Percentiles rank a stretch among this genome's conserved stretches.
Evolutionary conservation across 2,113 vertebrate species (phyloP).

Genomic region (Nestor notabilis): DNA sequence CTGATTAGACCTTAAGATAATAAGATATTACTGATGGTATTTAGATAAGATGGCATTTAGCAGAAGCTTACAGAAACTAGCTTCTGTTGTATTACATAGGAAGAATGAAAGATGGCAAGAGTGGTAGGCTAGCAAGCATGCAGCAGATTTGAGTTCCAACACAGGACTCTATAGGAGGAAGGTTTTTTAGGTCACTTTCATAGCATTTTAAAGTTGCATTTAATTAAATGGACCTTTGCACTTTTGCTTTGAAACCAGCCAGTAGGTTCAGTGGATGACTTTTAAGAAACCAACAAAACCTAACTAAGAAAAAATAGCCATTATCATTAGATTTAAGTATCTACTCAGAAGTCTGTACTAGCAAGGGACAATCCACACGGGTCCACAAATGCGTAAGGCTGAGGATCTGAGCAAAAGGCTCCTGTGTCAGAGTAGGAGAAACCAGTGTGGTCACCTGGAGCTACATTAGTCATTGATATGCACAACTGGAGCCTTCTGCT

Average conservation of each 20-base stretch:
- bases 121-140: background rate
- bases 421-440: background rate
- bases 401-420: background rate
- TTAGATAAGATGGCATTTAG: background rate
- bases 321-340: background rate
- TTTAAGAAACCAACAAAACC: background rate
- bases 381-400: background rate
- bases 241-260: background rate
- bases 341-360: background rate
- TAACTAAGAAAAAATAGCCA: background rate
- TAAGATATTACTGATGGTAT: background rate
- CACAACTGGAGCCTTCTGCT: background rate
- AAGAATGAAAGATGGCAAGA: background rate
- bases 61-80: background rate
- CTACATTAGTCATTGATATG: background rate
- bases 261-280: background rate
- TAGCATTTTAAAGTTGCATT: background rate
- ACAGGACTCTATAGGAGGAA: background rate
- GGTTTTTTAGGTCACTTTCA: background rate
- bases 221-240: background rate
- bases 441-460: accelerated
- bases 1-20: background rate
- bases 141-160: background rate
- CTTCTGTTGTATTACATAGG: background rate
- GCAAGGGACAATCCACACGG: background rate